These are phyloP conservation scores for Acromyrmex heyeri DNA, from an alignment of 1,140 invertebrate species.

Conservation along the genomic window DNA sequence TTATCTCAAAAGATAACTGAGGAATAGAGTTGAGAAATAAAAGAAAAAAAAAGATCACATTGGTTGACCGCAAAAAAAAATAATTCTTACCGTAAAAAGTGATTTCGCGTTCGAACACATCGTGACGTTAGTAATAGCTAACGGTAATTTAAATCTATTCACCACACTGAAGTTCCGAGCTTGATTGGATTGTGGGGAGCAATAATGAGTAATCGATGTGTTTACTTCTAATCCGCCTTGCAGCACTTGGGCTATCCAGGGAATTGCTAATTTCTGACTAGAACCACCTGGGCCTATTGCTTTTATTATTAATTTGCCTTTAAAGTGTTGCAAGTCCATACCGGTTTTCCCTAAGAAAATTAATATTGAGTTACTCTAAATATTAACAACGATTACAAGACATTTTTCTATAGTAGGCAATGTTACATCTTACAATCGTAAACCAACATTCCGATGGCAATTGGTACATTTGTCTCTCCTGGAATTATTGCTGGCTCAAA, in stretches of 20 bases:
- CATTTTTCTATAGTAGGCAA: neutral
- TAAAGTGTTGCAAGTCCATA: constrained; percentile 87
- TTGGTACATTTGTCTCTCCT: constrained; percentile 88
- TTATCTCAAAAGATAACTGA: neutral
- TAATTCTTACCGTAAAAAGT: constrained; percentile 88
- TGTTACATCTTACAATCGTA: constrained; percentile 90
- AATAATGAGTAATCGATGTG: constrained; percentile 87
- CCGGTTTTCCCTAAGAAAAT: constrained; percentile 87
- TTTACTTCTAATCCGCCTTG: constrained; percentile 88
- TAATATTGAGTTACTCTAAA: constrained; percentile 24
- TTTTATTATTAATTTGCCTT: constrained; percentile 91
- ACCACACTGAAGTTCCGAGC: constrained; percentile 89
- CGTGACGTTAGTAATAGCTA: constrained; percentile 91
- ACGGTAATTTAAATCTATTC: constrained; percentile 91
- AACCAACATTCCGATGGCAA: constrained; percentile 90
- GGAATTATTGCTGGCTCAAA: constrained; percentile 89
- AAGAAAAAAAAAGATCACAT: neutral
- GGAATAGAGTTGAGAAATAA: neutral
- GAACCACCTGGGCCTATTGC: constrained; percentile 87
- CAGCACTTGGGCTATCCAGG: constrained; percentile 87
- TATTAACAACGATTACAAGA: neutral
- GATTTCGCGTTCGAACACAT: constrained; percentile 88
- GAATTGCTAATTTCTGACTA: constrained; percentile 89
- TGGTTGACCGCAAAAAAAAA: constrained; percentile 14
- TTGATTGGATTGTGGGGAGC: constrained; percentile 86